Evolutionary conservation across 1,140 invertebrate genomes (phyloP), one percentile per base, ranked within the genome.

Genomic region (Cotesia glomerata): DNA sequence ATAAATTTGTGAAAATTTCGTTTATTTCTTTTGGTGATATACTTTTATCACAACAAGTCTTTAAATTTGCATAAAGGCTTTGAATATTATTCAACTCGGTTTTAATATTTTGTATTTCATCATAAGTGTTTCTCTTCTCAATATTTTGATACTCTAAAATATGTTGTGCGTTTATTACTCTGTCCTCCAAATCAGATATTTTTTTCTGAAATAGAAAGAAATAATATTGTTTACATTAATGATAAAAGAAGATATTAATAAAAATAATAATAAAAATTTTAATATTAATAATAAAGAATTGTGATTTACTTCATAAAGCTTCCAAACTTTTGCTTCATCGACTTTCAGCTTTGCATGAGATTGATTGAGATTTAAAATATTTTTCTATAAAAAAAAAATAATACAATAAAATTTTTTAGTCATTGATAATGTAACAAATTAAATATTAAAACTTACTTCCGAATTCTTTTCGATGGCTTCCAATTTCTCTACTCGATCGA

Each of bases 1-100:
- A 54, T n/a, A 82, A 39, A 51, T 74, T 78, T 66, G 74, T 63
- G 8, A 80, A 77, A 87, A 87, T 89, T 49, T 84, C 72, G 45
- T 78, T 81, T 64, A 91, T 79, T 51, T 88, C 86, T 35, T 18
- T 78, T 9, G 1, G 63, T 63, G 35, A 69, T 51, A 68, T 45
- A 63, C 74, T 73, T 5, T 77, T 74, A 32, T 85, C 75, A 32
- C 83, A 86, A 68, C 83, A 83, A 63, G 69, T 77, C 73, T 84
- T 86, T 13, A 82, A 58, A 67, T 82, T 69, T 13, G 75, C 56
- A 32, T 83, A 84, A 11, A 82, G 68, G 9, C 82, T 56, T 16
- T 75, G 78, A 2, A 87, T 49, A 26, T 69, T 75, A 58, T 85
- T 66, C 39, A 85, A 77, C 32, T 85, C 83, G 0, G 82, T 0